Base-by-base conservation (phyloP, 2,888 invertebrate genomes). In the Rosalia funebris region DNA sequence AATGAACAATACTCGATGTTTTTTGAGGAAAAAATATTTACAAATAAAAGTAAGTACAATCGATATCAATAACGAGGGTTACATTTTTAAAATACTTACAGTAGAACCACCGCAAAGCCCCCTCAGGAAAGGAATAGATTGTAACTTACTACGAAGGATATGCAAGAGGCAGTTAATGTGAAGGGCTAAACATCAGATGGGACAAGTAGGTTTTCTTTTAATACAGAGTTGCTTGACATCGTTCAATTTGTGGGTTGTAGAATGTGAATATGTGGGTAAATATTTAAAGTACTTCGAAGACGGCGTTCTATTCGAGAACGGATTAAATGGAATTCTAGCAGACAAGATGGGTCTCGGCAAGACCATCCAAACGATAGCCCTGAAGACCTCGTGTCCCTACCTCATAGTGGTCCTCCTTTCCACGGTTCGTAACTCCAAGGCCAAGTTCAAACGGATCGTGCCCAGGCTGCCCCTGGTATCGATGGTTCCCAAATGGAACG, bases 291-390 rank as follows among this genome's bases (percentile, higher is more conserved):
- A 70, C 53, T 78, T 78, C 57, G 63, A 72, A 20, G 82, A 82
- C 1, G 81, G 87, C 63, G 72, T 71, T 9, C 62, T 80, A 15
- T 77, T 66, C 54, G 69, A 89, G 65, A 92, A 95, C 73, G 88
- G 90, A 11, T 88, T 97, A 41, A 96, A 96, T 76, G 96, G 95
- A 0, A 96, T 98, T 72, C 83, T 98, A 62, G 97, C 96, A 0
- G 97, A 98, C 79, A 97, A 98, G 84, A 98, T 98, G 97, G 96
- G 96, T 0, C 83, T 96, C 1, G 95, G 95, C 2, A 96, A 96
- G 83, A 96, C 96, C 0, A 88, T 96, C 65, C 95, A 96, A 81
- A 88, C 95, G 1, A 95, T 96, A 63, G 90, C 95, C 0, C 92
- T 96, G 79, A 84, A 83, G 4, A 79, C 83, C 14, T 69, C 71